These are phyloP conservation scores for Helicolenus hilgendorfi DNA, from an alignment of 2,797 vertebrate genomes.

Conservation along the genomic window DNA sequence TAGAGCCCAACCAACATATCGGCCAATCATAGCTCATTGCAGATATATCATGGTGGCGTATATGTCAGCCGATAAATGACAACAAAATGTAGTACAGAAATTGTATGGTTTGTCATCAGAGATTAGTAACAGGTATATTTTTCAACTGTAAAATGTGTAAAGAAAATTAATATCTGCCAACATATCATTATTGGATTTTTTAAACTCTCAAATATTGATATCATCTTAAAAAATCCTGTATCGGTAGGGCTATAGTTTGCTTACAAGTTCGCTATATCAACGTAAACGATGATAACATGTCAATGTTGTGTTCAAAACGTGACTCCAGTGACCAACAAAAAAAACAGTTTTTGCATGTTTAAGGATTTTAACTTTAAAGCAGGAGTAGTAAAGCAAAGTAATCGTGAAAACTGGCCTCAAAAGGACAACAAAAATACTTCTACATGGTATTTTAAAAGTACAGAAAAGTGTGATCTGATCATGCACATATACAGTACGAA, in stretches of 20 bases:
- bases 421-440: not conserved
- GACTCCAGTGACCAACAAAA: not conserved
- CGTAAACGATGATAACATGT: not conserved
- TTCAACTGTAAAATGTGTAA: not conserved
- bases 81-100: not conserved
- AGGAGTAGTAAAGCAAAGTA: not conserved
- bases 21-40: not conserved
- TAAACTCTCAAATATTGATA: too few species aligned
- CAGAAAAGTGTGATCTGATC: not conserved
- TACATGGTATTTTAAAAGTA: not conserved
- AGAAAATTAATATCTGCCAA: not conserved
- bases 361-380: not conserved
- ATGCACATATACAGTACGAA: not conserved
- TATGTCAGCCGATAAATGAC: not conserved
- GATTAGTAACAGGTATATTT: not conserved
- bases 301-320: not conserved
- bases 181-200: not conserved
- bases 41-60: not conserved
- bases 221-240: not conserved
- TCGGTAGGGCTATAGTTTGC: not conserved
- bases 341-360: not conserved
- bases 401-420: not conserved
- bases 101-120: not conserved
- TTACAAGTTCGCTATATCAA: not conserved
- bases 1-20: not conserved